These are phyloP conservation scores for Rhegmatorhina hoffmannsi DNA, from an alignment of 2,113 vertebrate species.

Conservation along the genomic window DNA sequence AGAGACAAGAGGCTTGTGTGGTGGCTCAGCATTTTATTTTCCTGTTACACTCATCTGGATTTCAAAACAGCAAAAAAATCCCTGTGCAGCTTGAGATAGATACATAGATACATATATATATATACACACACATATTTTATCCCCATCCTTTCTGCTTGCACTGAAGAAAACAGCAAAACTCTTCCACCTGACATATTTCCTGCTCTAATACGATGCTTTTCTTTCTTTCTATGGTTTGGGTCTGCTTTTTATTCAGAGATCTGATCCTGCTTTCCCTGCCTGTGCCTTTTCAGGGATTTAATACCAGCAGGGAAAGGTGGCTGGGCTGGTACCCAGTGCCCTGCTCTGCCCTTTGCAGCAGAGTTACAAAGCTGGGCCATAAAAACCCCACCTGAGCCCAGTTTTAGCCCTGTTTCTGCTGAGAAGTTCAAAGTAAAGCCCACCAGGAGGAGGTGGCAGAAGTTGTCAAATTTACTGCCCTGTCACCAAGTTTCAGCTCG, in stretches of 20 bases:
- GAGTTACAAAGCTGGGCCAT: background rate
- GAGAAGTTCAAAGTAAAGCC: slow-evolving; percentile 24
- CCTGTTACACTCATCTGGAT: background rate
- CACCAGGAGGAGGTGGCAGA: background rate
- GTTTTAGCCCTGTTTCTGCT: background rate
- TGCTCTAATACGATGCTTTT: background rate
- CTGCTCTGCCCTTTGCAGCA: background rate
- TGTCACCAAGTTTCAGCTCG: background rate
- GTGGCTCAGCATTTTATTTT: slow-evolving; percentile 53
- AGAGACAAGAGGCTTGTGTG: background rate
- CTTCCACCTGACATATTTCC: background rate
- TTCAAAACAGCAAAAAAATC: background rate
- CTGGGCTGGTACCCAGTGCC: background rate
- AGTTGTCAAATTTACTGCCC: slow-evolving; percentile 19
- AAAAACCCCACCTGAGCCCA: slow-evolving; percentile 8
- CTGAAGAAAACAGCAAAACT: background rate
- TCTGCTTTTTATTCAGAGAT: background rate
- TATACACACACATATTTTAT: background rate
- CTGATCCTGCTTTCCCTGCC: background rate
- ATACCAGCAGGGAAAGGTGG: background rate
- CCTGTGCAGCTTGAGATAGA: background rate
- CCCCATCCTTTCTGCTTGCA: background rate
- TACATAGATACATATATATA: background rate
- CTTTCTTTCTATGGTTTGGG: background rate
- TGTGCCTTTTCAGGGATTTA: background rate